Evolutionary conservation across 1,140 invertebrate species (phyloP).

Genomic region (Tribolium madens): DNA sequence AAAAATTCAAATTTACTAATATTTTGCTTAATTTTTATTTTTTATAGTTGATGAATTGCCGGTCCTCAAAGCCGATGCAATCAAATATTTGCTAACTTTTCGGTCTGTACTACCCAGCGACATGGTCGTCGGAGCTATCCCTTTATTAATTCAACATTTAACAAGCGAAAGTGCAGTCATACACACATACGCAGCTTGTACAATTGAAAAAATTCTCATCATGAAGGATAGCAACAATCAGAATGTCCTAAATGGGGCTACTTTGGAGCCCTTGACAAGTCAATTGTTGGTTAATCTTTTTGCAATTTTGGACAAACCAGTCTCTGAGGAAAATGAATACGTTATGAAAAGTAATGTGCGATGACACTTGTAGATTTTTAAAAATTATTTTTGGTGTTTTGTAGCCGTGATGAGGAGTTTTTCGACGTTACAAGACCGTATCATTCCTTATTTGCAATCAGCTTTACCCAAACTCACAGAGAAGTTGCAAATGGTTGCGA

Average conservation of each 20-base stretch:
- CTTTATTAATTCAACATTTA: constrained; percentile 81
- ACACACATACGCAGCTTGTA: constrained; percentile 93
- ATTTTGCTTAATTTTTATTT: constrained; percentile 31
- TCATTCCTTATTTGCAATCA: constrained; percentile 84
- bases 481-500: constrained; percentile 86
- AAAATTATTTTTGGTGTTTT: constrained; percentile 48
- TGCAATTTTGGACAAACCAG: constrained; percentile 75
- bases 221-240: constrained; percentile 72
- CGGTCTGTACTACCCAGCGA: constrained; percentile 88
- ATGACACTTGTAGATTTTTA: neutral
- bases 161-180: constrained; percentile 85
- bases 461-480: constrained; percentile 87
- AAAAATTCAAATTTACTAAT: neutral
- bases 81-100: constrained; percentile 97
- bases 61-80: constrained; percentile 94
- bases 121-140: constrained; percentile 79
- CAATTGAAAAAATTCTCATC: constrained; percentile 89
- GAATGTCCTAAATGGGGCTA: constrained; percentile 71
- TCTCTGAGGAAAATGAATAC: constrained; percentile 95
- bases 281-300: constrained; percentile 83
- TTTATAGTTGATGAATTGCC: constrained; percentile 84
- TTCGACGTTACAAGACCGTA: constrained; percentile 81
- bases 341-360: constrained; percentile 86
- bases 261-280: constrained; percentile 73
- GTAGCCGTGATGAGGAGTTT: constrained; percentile 91